Conservation (phyloP, 1,140 invertebrate species). For the Lepidotrigona ventralis region DNA sequence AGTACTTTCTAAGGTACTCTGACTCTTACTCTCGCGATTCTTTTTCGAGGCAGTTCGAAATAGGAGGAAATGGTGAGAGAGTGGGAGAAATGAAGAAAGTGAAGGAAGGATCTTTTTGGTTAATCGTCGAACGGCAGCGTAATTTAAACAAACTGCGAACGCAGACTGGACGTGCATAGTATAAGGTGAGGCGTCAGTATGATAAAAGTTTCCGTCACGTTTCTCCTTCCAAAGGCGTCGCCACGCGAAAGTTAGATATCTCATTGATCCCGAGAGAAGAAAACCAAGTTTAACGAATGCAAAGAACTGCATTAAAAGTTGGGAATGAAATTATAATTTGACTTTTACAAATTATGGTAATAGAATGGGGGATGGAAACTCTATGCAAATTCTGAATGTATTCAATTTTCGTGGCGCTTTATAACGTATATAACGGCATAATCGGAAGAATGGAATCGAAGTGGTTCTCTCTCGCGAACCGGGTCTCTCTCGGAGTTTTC, state of each 20-base stretch:
- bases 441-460: conserved; percentile 28
- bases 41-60: neutral
- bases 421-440: conserved; percentile 21
- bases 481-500: neutral
- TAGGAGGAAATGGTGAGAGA: no score
- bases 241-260: neutral
- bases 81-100: neutral
- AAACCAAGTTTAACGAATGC: conserved; percentile 12
- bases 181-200: neutral
- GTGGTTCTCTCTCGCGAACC: neutral
- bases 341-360: conserved; percentile 21
- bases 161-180: no score
- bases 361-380: neutral
- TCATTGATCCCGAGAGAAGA: neutral
- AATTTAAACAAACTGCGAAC: neutral
- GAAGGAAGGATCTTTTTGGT: neutral
- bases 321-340: conserved; percentile 18
- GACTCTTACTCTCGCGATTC: conserved; percentile 27
- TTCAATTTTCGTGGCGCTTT: conserved; percentile 24
- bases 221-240: neutral
- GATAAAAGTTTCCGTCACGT: neutral
- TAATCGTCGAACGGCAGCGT: neutral
- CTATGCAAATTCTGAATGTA: conserved; percentile 22
- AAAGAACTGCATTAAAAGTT: conserved; percentile 17
- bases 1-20: conserved; percentile 31